Evolutionary conservation across 2,113 vertebrate genomes (phyloP).

Genomic region (Psittacus erithacus): DNA sequence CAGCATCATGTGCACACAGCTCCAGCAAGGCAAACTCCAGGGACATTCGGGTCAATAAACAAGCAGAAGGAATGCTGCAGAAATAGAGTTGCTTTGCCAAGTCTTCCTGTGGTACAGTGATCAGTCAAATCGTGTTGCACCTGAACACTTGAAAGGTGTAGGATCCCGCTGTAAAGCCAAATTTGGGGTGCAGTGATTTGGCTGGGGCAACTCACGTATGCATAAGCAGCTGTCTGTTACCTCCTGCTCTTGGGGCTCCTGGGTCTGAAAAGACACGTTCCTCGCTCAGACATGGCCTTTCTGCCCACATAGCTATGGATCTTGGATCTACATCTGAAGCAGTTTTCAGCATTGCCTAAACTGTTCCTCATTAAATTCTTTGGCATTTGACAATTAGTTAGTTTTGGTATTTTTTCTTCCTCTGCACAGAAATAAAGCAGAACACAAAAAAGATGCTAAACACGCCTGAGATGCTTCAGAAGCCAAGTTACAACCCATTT

Average conservation of each 20-base stretch:
- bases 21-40: not conserved
- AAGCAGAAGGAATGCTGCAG: not conserved
- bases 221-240: not conserved
- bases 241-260: not conserved
- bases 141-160: not conserved
- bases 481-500: not conserved
- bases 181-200: accelerated
- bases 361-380: not conserved
- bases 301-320: not conserved
- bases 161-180: not conserved
- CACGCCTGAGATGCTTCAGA: not conserved
- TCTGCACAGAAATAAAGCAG: not conserved
- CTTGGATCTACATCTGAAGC: not conserved
- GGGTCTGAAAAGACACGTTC: not conserved
- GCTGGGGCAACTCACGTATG: not conserved
- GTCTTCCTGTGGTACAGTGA: not conserved
- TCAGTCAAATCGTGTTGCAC: no score
- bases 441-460: not conserved
- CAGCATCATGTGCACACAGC: no score
- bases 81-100: not conserved
- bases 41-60: not conserved
- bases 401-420: not conserved
- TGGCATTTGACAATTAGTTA: not conserved
- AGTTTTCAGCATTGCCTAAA: not conserved
- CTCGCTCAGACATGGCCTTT: not conserved